phyloP scores from a whole-genome alignment of 2,888 invertebrate species.

The Cephus runcator region DNA sequence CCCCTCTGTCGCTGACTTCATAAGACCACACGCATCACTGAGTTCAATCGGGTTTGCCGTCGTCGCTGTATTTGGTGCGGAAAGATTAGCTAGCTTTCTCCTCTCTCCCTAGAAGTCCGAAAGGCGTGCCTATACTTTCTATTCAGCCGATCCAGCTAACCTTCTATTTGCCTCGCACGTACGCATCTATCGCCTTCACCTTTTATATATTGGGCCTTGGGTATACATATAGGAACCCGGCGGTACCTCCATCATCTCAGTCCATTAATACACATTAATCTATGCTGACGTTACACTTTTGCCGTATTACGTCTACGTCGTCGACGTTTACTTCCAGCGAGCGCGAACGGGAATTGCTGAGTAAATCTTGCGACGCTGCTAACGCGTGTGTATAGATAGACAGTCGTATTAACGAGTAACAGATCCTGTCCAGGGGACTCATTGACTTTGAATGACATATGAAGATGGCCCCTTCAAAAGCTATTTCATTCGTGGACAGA shows the following conservation, averaged over 20 bases:
- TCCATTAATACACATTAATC: slow-evolving; percentile 33
- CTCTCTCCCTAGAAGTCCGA: slow-evolving; percentile 9
- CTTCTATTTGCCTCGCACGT: slow-evolving; percentile 14
- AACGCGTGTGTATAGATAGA: not conserved
- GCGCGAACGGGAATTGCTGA: not conserved
- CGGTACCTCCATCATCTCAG: not conserved
- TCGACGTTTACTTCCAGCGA: slow-evolving; percentile 23
- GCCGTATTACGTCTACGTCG: slow-evolving; percentile 34
- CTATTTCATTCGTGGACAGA: not conserved
- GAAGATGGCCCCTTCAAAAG: not conserved
- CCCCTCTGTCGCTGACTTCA: slow-evolving; percentile 29
- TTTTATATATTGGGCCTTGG: not conserved
- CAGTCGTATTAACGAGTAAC: not conserved
- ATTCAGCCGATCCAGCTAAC: slow-evolving; percentile 7
- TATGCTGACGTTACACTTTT: slow-evolving; percentile 42
- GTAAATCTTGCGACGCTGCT: not conserved
- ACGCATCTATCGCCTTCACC: not conserved
- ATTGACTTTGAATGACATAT: too few species aligned
- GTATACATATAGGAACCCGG: not conserved
- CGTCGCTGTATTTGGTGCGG: slow-evolving; percentile 43
- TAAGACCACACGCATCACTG: slow-evolving; percentile 49
- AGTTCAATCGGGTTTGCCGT: slow-evolving; percentile 50
- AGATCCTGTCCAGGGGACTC: not conserved
- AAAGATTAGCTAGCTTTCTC: slow-evolving; percentile 46
- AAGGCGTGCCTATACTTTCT: slow-evolving; percentile 1